Conservation (phyloP, 2,888 invertebrate genomes). For the Neoscelio sp. region DNA sequence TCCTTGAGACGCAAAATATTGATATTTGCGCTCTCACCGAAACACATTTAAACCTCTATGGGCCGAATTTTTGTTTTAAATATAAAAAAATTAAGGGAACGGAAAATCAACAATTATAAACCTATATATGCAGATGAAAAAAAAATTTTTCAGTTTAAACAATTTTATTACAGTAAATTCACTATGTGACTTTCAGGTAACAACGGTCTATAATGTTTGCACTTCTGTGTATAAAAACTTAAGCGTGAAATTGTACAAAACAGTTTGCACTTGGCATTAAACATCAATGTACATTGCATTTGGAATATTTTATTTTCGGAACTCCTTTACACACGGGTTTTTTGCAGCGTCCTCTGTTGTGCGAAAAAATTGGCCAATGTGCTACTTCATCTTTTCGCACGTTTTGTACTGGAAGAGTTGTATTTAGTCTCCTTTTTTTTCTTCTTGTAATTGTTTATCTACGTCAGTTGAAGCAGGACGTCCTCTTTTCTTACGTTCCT, state of each 20-base stretch:
- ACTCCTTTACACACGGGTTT: slow-evolving; percentile 48
- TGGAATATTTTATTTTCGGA: slow-evolving; percentile 32
- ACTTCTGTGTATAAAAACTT: background rate
- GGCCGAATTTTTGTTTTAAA: too few species aligned
- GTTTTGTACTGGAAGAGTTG: slow-evolving; percentile 40
- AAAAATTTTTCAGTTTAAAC: background rate
- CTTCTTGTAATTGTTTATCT: slow-evolving; percentile 23
- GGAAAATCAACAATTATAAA: too few species aligned
- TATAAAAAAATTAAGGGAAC: too few species aligned
- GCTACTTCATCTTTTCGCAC: slow-evolving; percentile 46
- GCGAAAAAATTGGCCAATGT: slow-evolving; percentile 54
- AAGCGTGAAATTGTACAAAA: background rate
- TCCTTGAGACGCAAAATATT: too few species aligned
- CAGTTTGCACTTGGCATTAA: too few species aligned
- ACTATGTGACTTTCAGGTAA: slow-evolving; percentile 1
- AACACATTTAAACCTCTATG: too few species aligned
- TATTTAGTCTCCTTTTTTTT: slow-evolving; percentile 39
- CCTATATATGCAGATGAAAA: too few species aligned
- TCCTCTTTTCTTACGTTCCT: slow-evolving; percentile 40
- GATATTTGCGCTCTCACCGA: too few species aligned
- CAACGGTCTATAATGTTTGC: slow-evolving; percentile 2
- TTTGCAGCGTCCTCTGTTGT: slow-evolving; percentile 55
- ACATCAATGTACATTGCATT: slow-evolving; percentile 1
- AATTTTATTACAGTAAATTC: slow-evolving; percentile 2
- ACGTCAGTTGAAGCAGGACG: slow-evolving; percentile 34